A percentile compares a stretch with the other conserved stretches of the same genome.
These are phyloP conservation scores for Epinephelus malabaricus DNA, from an alignment of 2,797 vertebrate species.

Conservation along the genomic window DNA sequence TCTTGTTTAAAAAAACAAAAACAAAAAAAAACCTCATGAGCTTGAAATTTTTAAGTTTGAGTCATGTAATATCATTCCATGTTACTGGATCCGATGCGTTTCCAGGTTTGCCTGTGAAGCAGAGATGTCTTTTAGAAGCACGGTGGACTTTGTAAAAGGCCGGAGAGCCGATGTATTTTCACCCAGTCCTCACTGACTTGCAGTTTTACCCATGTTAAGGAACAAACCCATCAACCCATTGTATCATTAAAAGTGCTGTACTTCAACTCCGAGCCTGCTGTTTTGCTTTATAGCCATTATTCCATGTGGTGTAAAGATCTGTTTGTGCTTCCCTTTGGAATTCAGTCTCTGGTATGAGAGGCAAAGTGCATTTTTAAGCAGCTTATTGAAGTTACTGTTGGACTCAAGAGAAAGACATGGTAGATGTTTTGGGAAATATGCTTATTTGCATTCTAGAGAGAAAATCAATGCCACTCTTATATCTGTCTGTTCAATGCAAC, in stretches of 20 bases:
- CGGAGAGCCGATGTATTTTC: slow-evolving; percentile 66
- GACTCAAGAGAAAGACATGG: not conserved
- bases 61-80: slow-evolving; percentile 74
- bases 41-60: slow-evolving; percentile 72
- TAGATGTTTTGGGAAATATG: not conserved
- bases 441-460: not conserved
- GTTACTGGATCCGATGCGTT: slow-evolving; percentile 74
- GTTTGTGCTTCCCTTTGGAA: not conserved
- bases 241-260: slow-evolving; percentile 88
- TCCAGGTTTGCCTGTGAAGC: slow-evolving; percentile 77
- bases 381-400: not conserved
- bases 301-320: accelerated
- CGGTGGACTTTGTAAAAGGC: slow-evolving; percentile 66
- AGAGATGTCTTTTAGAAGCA: slow-evolving; percentile 68
- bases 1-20: slow-evolving; percentile 61
- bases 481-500: not conserved
- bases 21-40: slow-evolving; percentile 66
- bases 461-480: not conserved
- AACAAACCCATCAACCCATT: slow-evolving; percentile 79
- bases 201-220: slow-evolving; percentile 78
- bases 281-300: not conserved
- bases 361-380: not conserved
- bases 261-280: slow-evolving; percentile 43
- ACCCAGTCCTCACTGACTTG: slow-evolving; percentile 76
- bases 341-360: not conserved